Evolutionary conservation across 2,888 invertebrate genomes (phyloP).

Genomic region (Ptilodon capucinus): DNA sequence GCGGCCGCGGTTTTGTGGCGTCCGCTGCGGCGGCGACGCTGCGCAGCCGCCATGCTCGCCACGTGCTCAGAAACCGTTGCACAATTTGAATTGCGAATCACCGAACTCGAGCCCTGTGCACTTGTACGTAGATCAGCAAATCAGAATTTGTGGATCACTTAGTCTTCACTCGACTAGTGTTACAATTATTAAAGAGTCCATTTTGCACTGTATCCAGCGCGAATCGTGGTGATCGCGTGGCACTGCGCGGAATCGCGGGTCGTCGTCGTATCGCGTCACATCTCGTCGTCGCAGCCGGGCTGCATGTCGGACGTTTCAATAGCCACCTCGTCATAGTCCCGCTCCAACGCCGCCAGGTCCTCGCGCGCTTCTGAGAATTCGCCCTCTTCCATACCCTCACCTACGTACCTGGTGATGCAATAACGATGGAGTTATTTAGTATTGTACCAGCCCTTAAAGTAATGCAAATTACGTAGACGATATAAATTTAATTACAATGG

Average conservation of each 20-base stretch:
- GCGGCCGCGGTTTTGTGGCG: constrained; percentile 75
- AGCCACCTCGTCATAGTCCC: constrained; percentile 89
- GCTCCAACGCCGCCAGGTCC: constrained; percentile 87
- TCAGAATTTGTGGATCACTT: not conserved
- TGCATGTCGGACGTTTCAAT: constrained; percentile 81
- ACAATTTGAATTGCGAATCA: constrained; percentile 12
- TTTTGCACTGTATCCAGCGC: too few species aligned
- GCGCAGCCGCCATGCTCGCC: constrained; percentile 34
- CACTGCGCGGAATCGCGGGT: constrained; percentile 3
- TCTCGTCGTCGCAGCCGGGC: constrained; percentile 67
- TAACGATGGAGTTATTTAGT: too few species aligned
- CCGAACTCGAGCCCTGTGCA: constrained; percentile 3
- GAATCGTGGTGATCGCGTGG: constrained; percentile 20
- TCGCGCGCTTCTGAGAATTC: constrained; percentile 92
- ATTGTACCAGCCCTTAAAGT: too few species aligned
- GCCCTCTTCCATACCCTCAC: constrained; percentile 92
- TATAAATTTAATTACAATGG: too few species aligned
- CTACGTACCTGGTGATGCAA: constrained; percentile 86
- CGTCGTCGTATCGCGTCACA: constrained; percentile 44
- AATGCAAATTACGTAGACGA: too few species aligned
- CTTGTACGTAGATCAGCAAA: not conserved
- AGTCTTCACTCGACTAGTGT: not conserved
- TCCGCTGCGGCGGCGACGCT: constrained; percentile 66
- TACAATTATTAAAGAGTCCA: too few species aligned
- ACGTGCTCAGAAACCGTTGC: constrained; percentile 26